Evolutionary conservation across 2,113 vertebrate species (phyloP), one percentile per base, ranked within the genome.

Genomic region (Gnathochromis pfefferi): DNA sequence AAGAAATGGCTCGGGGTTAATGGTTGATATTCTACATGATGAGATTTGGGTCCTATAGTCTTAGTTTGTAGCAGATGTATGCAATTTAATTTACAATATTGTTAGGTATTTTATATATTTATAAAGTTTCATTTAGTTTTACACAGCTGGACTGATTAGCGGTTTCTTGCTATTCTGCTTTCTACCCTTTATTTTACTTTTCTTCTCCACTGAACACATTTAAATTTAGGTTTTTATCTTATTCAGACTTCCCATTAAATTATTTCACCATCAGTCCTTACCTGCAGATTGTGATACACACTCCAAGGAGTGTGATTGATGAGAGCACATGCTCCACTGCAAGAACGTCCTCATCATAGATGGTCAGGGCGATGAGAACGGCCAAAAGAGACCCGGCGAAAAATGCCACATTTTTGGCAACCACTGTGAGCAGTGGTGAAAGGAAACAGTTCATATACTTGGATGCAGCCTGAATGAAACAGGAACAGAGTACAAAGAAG

Each of bases 381-480:
- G 98, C 99, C 94, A 99, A 95, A 91, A 99, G 97, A 75, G 99
- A 99, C 60, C 98, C 99, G 3, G 98, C 99, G 7, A 99, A 99
- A 95, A 99, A 99, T 2, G 98, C 98, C 16, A 98, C 96, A 1
- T 99, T 99, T 96, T 99, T 99, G 86, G 99, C 99, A 92, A 99
- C 96, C 11, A 99, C 96, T 0, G 98, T 99, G 93, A 99, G 95
- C 84, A 99, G 96, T 0, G 99, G 98, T 4, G 99, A 99, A 90
- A 99, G 96, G 93, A 99, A 99, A 90, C 98, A 99, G 96, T 99
- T 99, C 99, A 99, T 99, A 88, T 99, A 99, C 94, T 99, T 99
- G 94, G 98, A 99, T 73, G 99, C 97, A 1, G 98, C 97, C 94
- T 96, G 82, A 65, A 81, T 23, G 14, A 81, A 85, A 73, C 11